These are phyloP conservation scores for Bergia puertoricense DNA, from an alignment of 92 coral and sea anemone species.

Conservation along the genomic window DNA sequence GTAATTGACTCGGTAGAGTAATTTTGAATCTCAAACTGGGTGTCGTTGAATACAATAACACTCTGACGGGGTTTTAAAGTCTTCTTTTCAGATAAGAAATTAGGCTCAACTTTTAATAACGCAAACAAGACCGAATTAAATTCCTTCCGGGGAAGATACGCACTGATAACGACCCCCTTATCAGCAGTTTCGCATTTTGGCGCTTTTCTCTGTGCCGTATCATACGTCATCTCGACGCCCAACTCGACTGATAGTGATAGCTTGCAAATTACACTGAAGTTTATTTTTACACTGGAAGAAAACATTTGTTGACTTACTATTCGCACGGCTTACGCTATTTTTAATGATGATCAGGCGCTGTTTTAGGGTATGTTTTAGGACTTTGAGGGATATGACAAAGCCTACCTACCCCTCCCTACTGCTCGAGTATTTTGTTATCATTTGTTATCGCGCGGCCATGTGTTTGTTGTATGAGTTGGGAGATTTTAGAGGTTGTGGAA, in stretches of 20 bases:
- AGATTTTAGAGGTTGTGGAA: background rate
- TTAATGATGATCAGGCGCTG: too few species aligned
- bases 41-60: constrained; percentile 1
- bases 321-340: too few species aligned
- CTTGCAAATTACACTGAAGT: constrained; percentile 16
- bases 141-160: constrained; percentile 45
- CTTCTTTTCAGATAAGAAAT: constrained; percentile 16
- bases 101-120: constrained; percentile 32
- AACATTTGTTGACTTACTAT: background rate
- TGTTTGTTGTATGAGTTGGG: background rate
- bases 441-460: background rate
- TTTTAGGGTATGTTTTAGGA: background rate
- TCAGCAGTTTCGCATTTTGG: constrained; percentile 28
- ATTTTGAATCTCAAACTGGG: background rate
- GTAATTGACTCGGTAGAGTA: background rate
- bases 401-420: constrained; percentile 32
- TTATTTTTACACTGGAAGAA: constrained; percentile 2
- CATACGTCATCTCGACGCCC: constrained; percentile 44
- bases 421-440: background rate
- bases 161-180: constrained; percentile 26
- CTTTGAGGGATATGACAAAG: background rate
- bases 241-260: background rate
- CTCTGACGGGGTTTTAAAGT: background rate
- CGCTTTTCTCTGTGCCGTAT: constrained; percentile 17
- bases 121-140: constrained; percentile 19